These are phyloP conservation scores for Zaprionus camerounensis DNA, from an alignment of 1,140 invertebrate species.

Conservation along the genomic window DNA sequence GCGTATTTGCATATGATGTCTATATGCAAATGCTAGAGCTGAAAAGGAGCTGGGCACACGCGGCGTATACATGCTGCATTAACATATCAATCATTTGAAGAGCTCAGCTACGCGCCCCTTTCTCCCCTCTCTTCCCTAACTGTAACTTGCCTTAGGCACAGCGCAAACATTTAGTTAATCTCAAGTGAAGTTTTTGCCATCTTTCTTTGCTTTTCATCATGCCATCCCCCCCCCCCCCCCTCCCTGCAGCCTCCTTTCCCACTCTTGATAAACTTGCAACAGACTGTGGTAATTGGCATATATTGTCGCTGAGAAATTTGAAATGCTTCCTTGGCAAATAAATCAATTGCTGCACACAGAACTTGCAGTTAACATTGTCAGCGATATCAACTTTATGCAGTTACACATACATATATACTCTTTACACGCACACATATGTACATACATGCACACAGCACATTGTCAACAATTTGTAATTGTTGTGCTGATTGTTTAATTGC, in stretches of 20 bases:
- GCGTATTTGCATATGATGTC: constrained; percentile 80
- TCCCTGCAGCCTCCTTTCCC: neutral
- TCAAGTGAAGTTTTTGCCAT: constrained; percentile 27
- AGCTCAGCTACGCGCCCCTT: constrained; percentile 2
- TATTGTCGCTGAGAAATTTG: constrained; percentile 46
- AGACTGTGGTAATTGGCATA: constrained; percentile 53
- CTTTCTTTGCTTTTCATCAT: constrained; percentile 32
- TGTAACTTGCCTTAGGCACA: constrained; percentile 17
- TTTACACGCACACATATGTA: neutral
- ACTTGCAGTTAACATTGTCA: constrained; percentile 69
- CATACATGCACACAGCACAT: neutral
- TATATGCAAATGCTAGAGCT: constrained; percentile 69
- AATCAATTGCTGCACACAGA: constrained; percentile 63
- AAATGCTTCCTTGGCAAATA: constrained; percentile 45
- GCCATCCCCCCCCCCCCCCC: neutral
- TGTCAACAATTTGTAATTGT: constrained; percentile 75
- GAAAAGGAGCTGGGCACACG: constrained; percentile 43
- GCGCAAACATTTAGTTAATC: constrained; percentile 50
- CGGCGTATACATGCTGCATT: constrained; percentile 67
- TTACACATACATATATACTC: constrained; percentile 19
- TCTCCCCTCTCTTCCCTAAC: neutral
- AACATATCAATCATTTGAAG: constrained; percentile 77
- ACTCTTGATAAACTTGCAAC: constrained; percentile 36
- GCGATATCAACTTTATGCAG: constrained; percentile 61
- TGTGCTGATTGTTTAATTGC: constrained; percentile 81